Percentiles rank a stretch among this genome's conserved stretches.
Evolutionary conservation across 2,888 invertebrate genomes (phyloP).

Genomic region (Microctonus hyperodae): DNA sequence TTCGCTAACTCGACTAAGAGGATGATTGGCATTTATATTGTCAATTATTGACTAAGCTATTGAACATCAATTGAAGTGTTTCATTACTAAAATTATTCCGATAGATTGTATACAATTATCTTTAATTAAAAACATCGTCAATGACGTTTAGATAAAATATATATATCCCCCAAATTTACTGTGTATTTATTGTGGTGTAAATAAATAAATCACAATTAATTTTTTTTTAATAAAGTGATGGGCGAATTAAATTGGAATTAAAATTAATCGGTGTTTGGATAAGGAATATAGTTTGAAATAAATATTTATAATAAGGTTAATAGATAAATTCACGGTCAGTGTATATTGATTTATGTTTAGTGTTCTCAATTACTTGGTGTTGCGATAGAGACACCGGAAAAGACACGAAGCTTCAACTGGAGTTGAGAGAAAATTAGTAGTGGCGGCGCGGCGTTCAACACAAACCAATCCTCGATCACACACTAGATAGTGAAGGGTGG

Average conservation of each 20-base stretch:
- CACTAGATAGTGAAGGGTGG: neutral
- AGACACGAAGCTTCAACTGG: neutral
- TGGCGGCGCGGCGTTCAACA: conserved; percentile 16
- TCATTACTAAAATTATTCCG: neutral
- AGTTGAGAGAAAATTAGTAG: conserved; percentile 8
- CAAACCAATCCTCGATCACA: neutral
- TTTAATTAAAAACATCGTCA: no score
- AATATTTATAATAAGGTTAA: neutral
- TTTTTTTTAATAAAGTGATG: no score
- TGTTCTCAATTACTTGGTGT: neutral
- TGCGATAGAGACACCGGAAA: neutral
- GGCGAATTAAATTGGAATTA: no score
- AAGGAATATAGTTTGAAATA: neutral
- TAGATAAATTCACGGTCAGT: conserved; percentile 1
- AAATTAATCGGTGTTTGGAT: no score
- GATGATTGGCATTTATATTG: neutral
- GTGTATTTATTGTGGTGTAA: no score
- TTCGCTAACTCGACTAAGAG: neutral
- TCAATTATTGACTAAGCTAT: conserved; percentile 15
- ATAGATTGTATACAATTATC: neutral
- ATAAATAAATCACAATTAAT: no score
- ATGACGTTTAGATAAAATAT: no score
- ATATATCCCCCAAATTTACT: no score
- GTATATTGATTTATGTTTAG: neutral
- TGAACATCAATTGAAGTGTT: conserved; percentile 4